phyloP scores from a whole-genome alignment of 1,140 invertebrate genomes.

The Drosophila pseudoobscura region DNA sequence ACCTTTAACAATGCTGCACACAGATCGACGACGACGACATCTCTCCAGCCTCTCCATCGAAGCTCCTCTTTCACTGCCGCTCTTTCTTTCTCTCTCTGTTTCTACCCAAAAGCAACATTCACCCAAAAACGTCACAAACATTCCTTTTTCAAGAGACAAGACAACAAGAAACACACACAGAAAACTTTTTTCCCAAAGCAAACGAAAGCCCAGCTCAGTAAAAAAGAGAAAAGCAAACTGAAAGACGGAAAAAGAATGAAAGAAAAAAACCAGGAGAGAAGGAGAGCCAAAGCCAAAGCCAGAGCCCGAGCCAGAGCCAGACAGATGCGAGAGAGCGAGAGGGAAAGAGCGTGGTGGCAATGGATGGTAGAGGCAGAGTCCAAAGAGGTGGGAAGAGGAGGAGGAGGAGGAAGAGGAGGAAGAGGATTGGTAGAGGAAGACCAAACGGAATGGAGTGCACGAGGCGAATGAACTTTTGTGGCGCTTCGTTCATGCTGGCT shows the following conservation, averaged over 20 bases:
- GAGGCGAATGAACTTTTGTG: constrained; percentile 81
- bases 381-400: background rate
- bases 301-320: constrained; percentile 17
- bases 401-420: constrained; percentile 12
- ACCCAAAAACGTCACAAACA: constrained; percentile 74
- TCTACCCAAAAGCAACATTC: constrained; percentile 52
- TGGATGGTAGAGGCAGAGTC: background rate
- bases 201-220: constrained; percentile 72
- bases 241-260: constrained; percentile 29
- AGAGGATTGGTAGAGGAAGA: constrained; percentile 20
- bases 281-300: constrained; percentile 34
- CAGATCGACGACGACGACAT: constrained; percentile 54
- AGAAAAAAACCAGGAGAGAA: constrained; percentile 42
- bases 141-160: constrained; percentile 71
- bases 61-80: constrained; percentile 17
- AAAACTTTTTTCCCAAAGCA: constrained; percentile 50
- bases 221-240: constrained; percentile 72
- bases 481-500: constrained; percentile 65
- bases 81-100: constrained; percentile 1
- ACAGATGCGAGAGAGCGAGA: constrained; percentile 32
- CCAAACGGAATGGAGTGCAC: constrained; percentile 72
- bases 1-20: constrained; percentile 80
- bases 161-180: constrained; percentile 20
- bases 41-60: constrained; percentile 11
- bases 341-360: constrained; percentile 6